Evolutionary conservation across 2,888 invertebrate genomes (phyloP), one percentile per base, ranked within the genome.

Genomic region (Drosophila imparisetae): DNA sequence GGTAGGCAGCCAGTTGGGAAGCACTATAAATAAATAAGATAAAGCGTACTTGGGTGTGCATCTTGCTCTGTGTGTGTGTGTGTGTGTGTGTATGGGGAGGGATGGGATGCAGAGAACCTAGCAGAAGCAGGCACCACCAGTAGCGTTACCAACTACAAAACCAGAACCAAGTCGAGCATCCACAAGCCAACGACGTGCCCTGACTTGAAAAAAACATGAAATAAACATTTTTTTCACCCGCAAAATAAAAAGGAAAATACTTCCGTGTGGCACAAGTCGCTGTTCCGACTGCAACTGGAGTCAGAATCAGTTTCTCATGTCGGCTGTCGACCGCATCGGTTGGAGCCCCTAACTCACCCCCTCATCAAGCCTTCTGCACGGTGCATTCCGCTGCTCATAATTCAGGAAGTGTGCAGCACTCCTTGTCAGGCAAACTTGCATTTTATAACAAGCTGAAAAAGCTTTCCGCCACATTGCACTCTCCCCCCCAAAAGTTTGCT

Each of bases 1-100:
- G 60, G 27, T 15, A 45, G 29, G 10, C 21, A 53, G 54, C n/a
- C 54, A 57, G 65, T 48, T 66, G 66, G 59, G 61, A 29, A 54
- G 65, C 65, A 72, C 78, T 78, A 86, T 89, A 86, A 86, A 86
- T 89, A 86, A 86, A 89, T 89, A 86, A 86, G 88, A 86, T 87
- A 89, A 86, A 86, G 90, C 75, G 72, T 68, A 78, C 86, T 89
- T 76, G 62, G 79, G 69, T 63, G 48, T 73, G 38, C 50, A 27
- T 42, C 24, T 59, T 32, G 38, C 21, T 36, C 21, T 27, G 18
- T 55, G 18, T 50, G 24, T 30, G 15, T 52, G 55, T 66, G 61
- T 68, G 74, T 73, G 58, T 62, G 78, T 77, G 67, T 66, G 53
- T 81, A 71, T 75, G 69, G 66, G 68, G 66, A 30, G 30, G 30